Conservation (phyloP, 2,113 vertebrate genomes). For the Carettochelys insculpta region DNA sequence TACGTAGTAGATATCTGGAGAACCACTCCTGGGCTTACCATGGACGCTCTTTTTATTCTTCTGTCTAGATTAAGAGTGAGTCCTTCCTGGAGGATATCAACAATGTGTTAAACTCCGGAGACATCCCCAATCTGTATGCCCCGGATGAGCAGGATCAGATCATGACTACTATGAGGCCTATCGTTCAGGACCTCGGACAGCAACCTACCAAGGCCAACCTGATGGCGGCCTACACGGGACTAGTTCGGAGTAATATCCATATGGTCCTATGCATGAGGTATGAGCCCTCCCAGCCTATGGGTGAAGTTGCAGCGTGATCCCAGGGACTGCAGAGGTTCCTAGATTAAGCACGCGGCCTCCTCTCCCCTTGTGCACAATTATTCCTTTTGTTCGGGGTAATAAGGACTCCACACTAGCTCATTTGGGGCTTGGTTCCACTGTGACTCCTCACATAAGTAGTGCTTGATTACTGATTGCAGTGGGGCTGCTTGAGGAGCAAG, state of each 20-base stretch:
- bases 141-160: constrained; percentile 88
- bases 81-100: constrained; percentile 95
- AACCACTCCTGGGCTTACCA: not conserved
- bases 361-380: not conserved
- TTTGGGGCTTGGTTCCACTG: not conserved
- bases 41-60: not conserved
- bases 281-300: not conserved
- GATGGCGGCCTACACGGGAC: constrained; percentile 84
- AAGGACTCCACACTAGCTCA: not conserved
- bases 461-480: not conserved
- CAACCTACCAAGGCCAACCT: constrained; percentile 90
- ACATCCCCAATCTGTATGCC: constrained; percentile 88
- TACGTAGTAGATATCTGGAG: not conserved
- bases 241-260: constrained; percentile 88
- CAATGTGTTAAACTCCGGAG: constrained; percentile 90
- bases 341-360: not conserved
- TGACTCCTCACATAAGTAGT: not conserved
- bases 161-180: constrained; percentile 82
- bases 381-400: not conserved
- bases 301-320: not conserved
- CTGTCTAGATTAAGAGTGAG: constrained; percentile 87
- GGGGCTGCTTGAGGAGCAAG: not conserved
- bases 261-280: constrained; percentile 95
- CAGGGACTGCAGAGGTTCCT: not conserved
- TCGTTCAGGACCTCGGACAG: constrained; percentile 85